Evolutionary conservation across 2,888 invertebrate genomes (phyloP).

Genomic region (Synanthedon vespiformis): DNA sequence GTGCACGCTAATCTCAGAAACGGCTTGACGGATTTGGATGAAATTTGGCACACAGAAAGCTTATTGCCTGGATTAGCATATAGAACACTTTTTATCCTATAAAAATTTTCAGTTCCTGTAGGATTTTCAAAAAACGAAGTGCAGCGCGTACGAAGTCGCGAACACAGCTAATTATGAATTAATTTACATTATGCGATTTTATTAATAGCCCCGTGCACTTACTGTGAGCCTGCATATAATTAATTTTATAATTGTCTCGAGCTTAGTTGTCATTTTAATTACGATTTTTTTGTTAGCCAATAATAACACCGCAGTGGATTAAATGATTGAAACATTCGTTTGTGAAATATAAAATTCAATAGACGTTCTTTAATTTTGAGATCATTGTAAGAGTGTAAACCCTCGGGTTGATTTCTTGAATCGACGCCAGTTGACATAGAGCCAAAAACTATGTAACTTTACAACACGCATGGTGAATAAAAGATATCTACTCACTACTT

Average conservation of each 20-base stretch:
- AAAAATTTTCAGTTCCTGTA: too few species aligned
- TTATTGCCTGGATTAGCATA: too few species aligned
- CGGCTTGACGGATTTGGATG: too few species aligned
- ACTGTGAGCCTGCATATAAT: background rate
- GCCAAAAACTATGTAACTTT: slow-evolving; percentile 4
- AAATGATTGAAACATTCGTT: too few species aligned
- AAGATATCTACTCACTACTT: too few species aligned
- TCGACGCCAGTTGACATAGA: slow-evolving; percentile 9
- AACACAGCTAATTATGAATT: background rate
- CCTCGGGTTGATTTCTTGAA: slow-evolving; percentile 43
- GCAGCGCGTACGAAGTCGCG: too few species aligned
- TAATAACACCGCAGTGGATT: too few species aligned
- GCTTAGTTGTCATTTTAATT: background rate
- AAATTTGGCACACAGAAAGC: too few species aligned
- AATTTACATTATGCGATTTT: background rate
- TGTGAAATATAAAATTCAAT: too few species aligned
- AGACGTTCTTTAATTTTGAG: background rate
- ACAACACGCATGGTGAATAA: slow-evolving; percentile 1
- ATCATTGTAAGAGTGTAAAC: slow-evolving; percentile 13
- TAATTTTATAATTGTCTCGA: background rate
- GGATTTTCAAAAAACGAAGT: too few species aligned
- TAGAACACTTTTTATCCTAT: too few species aligned
- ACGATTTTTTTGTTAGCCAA: background rate
- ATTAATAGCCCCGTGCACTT: background rate
- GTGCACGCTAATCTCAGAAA: too few species aligned